Percentiles rank a stretch among this genome's conserved stretches.
phyloP scores from a whole-genome alignment of 1,140 invertebrate genomes.

The Adoxophyes honmai region DNA sequence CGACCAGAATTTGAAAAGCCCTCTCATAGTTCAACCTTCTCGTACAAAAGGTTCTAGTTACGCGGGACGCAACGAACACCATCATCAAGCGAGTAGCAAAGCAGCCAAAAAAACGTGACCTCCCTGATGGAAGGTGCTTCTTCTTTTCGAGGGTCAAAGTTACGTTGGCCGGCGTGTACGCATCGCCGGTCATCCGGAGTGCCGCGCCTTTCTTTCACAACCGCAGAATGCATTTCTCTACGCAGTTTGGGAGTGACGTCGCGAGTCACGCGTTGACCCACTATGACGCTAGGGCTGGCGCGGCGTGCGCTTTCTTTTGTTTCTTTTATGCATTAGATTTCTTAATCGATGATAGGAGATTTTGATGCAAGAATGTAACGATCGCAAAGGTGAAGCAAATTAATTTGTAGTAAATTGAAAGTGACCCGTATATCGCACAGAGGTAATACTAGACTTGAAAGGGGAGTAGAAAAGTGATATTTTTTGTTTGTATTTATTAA shows the following conservation, averaged over 20 bases:
- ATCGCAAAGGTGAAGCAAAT: too few species aligned
- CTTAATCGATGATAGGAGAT: too few species aligned
- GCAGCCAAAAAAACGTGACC: background rate
- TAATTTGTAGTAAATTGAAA: too few species aligned
- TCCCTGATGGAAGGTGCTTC: background rate
- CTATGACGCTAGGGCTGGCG: background rate
- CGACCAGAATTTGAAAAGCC: background rate
- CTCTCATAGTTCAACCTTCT: background rate
- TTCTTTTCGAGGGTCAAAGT: background rate
- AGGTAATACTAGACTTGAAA: too few species aligned
- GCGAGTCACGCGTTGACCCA: background rate
- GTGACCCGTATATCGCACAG: too few species aligned
- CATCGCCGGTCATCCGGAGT: conserved; percentile 15
- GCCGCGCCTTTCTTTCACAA: conserved; percentile 14
- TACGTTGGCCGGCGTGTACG: conserved; percentile 1
- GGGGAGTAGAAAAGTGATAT: too few species aligned
- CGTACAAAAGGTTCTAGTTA: background rate
- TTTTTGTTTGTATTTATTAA: too few species aligned
- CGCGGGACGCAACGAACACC: conserved; percentile 1
- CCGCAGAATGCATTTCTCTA: conserved; percentile 9
- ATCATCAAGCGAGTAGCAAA: too few species aligned
- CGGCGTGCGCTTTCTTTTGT: conserved; percentile 13
- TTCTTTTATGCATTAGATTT: background rate
- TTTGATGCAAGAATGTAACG: too few species aligned
- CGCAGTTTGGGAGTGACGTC: background rate